These are phyloP conservation scores for Hiodon alosoides DNA, from an alignment of 2,113 vertebrate genomes.

Conservation along the genomic window DNA sequence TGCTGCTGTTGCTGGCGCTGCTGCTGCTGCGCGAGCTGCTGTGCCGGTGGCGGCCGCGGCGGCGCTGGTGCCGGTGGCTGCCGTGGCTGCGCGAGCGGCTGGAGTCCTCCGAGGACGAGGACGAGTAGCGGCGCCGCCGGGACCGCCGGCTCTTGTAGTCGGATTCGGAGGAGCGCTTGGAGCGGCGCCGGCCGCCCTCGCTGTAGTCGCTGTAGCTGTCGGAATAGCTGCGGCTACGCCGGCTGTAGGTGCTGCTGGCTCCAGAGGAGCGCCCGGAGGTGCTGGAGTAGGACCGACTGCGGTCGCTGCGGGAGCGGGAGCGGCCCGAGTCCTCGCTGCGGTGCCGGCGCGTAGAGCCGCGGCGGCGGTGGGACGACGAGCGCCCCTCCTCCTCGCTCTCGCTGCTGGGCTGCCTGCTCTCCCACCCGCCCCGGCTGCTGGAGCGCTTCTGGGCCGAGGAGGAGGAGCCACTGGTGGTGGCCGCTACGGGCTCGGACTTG, in stretches of 20 bases:
- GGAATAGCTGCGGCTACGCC: conserved; percentile 82
- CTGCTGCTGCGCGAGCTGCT: conserved; percentile 80
- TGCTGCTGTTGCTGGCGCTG: conserved; percentile 53
- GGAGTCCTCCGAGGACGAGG: conserved; percentile 64
- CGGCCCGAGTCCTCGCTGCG: conserved; percentile 79
- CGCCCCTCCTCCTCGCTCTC: conserved; percentile 79
- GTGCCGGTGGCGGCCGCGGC: conserved; percentile 43
- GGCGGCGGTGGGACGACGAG: conserved; percentile 58
- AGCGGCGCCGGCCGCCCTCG: conserved; percentile 55
- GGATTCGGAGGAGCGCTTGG: conserved; percentile 77
- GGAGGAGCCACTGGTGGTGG: conserved; percentile 50
- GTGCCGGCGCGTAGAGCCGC: conserved; percentile 72
- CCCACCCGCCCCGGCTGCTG: conserved; percentile 23
- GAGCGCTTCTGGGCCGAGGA: conserved; percentile 60
- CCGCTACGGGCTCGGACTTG: conserved; percentile 48
- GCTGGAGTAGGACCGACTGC: conserved; percentile 78
- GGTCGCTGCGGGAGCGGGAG: conserved; percentile 71
- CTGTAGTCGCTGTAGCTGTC: conserved; percentile 94
- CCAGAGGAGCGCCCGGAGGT: conserved; percentile 84
- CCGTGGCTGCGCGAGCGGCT: conserved; percentile 76
- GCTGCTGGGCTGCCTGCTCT: conserved; percentile 65
- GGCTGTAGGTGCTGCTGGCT: conserved; percentile 77
- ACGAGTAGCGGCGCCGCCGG: conserved; percentile 74
- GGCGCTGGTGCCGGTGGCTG: conserved; percentile 69
- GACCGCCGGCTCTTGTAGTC: conserved; percentile 76